A percentile compares a stretch with the other conserved stretches of the same genome.
phyloP scores from a whole-genome alignment of 1,140 invertebrate species.

The Drosophila setifemur region DNA sequence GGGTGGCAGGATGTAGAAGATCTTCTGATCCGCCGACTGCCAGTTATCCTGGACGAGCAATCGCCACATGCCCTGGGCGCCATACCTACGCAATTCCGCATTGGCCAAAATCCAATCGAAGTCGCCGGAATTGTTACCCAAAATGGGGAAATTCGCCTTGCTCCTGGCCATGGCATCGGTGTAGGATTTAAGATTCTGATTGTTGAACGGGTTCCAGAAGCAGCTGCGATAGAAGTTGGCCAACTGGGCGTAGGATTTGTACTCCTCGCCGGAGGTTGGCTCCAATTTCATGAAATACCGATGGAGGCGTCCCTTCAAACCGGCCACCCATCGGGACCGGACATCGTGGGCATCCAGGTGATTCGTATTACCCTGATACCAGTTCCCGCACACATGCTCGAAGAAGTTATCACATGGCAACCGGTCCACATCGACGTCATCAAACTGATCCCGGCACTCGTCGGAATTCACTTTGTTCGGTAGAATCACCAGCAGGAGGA shows the following conservation, averaged over 20 bases:
- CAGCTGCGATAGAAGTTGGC: constrained; percentile 54
- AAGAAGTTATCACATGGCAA: constrained; percentile 62
- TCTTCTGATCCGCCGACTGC: constrained; percentile 62
- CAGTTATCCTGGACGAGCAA: constrained; percentile 62
- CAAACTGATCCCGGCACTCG: too few species aligned
- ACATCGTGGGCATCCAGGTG: constrained; percentile 55
- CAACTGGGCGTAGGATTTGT: constrained; percentile 2
- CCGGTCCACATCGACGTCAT: constrained; percentile 37
- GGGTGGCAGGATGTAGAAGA: constrained; percentile 68
- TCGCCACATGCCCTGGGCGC: constrained; percentile 57
- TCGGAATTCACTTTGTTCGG: neutral
- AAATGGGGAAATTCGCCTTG: neutral
- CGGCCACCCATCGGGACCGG: constrained; percentile 47
- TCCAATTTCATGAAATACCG: constrained; percentile 43
- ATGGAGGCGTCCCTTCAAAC: constrained; percentile 57
- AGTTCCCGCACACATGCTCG: constrained; percentile 72
- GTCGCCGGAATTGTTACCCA: neutral
- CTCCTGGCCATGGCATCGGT: constrained; percentile 28
- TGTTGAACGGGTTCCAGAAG: constrained; percentile 13
- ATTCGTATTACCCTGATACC: constrained; percentile 38
- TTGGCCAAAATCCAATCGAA: constrained; percentile 42
- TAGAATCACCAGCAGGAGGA: neutral
- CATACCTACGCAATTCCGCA: constrained; percentile 54
- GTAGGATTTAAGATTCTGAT: constrained; percentile 43
- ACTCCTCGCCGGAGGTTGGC: too few species aligned